These are phyloP conservation scores for Cacoxenus indagator DNA, from an alignment of 2,888 invertebrate genomes.

Conservation along the genomic window DNA sequence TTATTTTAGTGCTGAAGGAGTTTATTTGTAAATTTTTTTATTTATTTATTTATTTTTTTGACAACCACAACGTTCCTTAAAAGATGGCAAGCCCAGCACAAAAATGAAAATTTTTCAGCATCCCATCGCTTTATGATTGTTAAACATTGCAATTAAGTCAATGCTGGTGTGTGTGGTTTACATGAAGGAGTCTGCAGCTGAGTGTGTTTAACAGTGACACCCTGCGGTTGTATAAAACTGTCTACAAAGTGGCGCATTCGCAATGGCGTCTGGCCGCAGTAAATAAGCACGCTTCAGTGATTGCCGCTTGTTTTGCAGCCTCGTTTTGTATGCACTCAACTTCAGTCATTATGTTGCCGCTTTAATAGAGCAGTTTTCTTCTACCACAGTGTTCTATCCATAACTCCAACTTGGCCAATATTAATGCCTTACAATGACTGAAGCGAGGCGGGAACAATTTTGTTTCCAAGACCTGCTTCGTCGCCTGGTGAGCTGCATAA, in stretches of 20 bases:
- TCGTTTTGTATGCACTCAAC: background rate
- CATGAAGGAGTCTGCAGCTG: background rate
- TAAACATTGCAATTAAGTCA: background rate
- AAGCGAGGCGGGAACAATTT: background rate
- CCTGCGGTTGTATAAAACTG: background rate
- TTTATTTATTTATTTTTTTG: too few relatives aligned
- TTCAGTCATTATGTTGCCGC: background rate
- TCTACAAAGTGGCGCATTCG: background rate
- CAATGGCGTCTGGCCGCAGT: background rate
- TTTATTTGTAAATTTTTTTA: too few relatives aligned
- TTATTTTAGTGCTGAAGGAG: too few relatives aligned
- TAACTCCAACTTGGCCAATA: background rate
- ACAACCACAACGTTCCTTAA: too few relatives aligned
- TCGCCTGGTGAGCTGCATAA: constrained; percentile 10
- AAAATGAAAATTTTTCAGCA: too few relatives aligned
- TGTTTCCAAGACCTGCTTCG: background rate
- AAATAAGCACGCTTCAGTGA: background rate
- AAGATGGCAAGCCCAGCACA: too few relatives aligned
- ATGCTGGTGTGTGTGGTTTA: background rate
- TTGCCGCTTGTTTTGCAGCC: background rate
- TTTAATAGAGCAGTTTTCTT: background rate
- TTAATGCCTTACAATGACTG: background rate
- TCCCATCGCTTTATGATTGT: too few relatives aligned
- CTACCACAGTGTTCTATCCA: background rate
- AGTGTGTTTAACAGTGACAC: background rate